Conservation (phyloP, 2,113 vertebrate genomes). For the Acrocephalus kingi region DNA sequence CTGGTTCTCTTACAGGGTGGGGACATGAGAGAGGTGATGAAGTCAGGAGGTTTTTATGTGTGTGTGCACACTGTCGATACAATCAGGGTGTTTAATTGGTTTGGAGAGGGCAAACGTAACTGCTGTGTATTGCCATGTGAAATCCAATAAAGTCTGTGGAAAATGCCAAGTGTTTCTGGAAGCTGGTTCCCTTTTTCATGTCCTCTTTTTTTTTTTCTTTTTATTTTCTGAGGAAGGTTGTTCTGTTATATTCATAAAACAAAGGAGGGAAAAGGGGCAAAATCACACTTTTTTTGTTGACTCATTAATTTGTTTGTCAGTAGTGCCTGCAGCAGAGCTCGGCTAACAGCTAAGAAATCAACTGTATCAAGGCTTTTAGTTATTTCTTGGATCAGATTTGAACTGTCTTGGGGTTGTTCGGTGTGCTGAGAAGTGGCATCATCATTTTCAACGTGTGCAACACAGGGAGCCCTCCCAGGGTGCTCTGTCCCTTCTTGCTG, state of each 20-base stretch:
- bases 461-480: not conserved
- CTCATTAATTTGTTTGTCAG: fast-evolving
- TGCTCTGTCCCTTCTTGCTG: not conserved
- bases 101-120: not conserved
- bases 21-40: not conserved
- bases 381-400: not conserved
- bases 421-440: not conserved
- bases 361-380: not conserved
- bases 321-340: not conserved
- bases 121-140: slow-evolving; percentile 65
- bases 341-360: not conserved
- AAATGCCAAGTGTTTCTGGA: slow-evolving; percentile 25
- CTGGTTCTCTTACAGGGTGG: not conserved
- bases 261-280: not conserved
- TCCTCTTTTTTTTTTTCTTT: not conserved
- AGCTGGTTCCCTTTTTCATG: not conserved
- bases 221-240: not conserved
- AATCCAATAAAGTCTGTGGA: slow-evolving; percentile 72
- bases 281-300: not conserved
- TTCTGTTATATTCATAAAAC: not conserved
- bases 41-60: not conserved
- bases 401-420: not conserved
- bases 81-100: not conserved
- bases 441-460: fast-evolving
- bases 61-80: not conserved